Evolutionary conservation across 2,888 invertebrate species (phyloP).

Genomic region (Stictocephala bisonia): DNA sequence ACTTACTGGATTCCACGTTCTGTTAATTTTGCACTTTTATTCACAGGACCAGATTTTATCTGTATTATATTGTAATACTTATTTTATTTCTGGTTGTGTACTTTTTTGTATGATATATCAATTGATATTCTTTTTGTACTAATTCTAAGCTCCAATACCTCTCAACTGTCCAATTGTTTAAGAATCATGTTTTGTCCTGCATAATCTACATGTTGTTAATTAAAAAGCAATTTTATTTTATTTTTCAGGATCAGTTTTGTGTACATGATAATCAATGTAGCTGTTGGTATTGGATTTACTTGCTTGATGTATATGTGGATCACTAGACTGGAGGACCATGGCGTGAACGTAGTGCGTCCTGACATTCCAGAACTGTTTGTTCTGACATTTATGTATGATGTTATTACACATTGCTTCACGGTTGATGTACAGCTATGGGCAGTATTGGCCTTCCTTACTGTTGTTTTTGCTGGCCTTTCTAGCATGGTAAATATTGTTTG

Average conservation of each 20-base stretch:
- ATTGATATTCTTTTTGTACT: no score
- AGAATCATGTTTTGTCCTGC: no score
- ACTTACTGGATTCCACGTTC: no score
- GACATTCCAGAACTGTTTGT: conserved; percentile 71
- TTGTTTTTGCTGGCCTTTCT: conserved; percentile 71
- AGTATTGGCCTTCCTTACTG: conserved; percentile 68
- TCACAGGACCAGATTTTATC: no score
- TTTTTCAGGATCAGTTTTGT: conserved; percentile 71
- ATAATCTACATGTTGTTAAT: no score
- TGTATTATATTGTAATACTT: no score
- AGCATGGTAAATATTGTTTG: conserved; percentile 69
- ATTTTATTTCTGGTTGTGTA: no score
- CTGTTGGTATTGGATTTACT: conserved; percentile 71
- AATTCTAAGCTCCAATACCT: no score
- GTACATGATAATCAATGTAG: conserved; percentile 69
- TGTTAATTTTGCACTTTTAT: no score
- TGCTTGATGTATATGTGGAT: conserved; percentile 69
- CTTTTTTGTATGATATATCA: no score
- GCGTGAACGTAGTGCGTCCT: conserved; percentile 55
- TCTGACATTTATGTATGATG: conserved; percentile 71
- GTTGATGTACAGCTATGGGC: conserved; percentile 70
- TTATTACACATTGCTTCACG: conserved; percentile 66
- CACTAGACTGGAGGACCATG: conserved; percentile 59
- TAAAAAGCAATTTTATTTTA: no score
- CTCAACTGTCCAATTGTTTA: no score